A percentile compares a stretch with the other conserved stretches of the same genome.
phyloP scores from a whole-genome alignment of 2,113 vertebrate species.

The Gopherus evgoodei region DNA sequence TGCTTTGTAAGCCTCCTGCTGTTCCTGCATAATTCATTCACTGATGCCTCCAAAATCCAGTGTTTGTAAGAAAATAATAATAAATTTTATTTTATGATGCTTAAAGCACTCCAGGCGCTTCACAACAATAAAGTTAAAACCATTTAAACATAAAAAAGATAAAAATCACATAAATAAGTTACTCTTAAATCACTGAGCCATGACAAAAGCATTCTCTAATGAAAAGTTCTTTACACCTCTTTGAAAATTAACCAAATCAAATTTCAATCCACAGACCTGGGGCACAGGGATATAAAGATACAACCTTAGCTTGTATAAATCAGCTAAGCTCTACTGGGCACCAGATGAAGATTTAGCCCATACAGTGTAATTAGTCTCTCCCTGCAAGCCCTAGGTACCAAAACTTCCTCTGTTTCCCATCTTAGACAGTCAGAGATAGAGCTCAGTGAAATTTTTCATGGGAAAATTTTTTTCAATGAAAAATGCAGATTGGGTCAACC shows the following conservation, averaged over 20 bases:
- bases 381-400: neutral
- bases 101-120: neutral
- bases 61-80: neutral
- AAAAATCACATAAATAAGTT: neutral
- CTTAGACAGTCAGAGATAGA: too few species aligned
- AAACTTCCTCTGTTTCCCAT: neutral
- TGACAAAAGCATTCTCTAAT: neutral
- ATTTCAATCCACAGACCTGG: neutral
- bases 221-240: neutral
- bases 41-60: rapidly evolving
- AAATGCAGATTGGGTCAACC: too few species aligned
- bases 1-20: neutral
- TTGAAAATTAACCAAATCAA: neutral
- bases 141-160: neutral
- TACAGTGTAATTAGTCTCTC: neutral
- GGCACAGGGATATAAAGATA: neutral
- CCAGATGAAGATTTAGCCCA: neutral
- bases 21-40: neutral
- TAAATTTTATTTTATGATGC: neutral
- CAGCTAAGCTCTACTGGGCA: neutral
- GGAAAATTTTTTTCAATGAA: neutral
- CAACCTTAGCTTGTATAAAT: neutral
- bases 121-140: neutral
- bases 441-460: neutral
- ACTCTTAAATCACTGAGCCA: neutral